Percentiles rank a stretch among this genome's conserved stretches.
These are phyloP conservation scores for Palythoa heliodiscus DNA, from an alignment of 92 coral and sea anemone genomes.

Conservation along the genomic window DNA sequence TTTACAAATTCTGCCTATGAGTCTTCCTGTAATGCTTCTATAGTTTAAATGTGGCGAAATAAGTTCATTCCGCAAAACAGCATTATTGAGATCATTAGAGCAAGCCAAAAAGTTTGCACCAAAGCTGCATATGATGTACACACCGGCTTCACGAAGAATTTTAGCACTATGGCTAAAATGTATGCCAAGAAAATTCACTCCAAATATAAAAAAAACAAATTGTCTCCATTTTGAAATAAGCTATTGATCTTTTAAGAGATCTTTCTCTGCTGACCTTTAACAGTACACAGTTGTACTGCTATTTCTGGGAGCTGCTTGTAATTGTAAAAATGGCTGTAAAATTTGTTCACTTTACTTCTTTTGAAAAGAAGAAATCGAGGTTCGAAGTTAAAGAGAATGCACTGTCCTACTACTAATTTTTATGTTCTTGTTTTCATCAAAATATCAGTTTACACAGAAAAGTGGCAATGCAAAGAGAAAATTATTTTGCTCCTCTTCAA, in stretches of 20 bases:
- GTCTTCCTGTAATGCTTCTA: slow-evolving; percentile 14
- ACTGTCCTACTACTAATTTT: neutral
- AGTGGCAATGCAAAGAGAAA: neutral
- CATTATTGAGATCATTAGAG: neutral
- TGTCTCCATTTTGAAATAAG: slow-evolving; percentile 9
- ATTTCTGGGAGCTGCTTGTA: slow-evolving; percentile 18
- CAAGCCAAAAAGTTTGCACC: slow-evolving; percentile 7
- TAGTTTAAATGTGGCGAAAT: slow-evolving; percentile 19
- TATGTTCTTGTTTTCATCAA: neutral
- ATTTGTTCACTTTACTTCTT: neutral
- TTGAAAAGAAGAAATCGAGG: neutral
- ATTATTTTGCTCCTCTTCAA: neutral
- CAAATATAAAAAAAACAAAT: slow-evolving; percentile 1
- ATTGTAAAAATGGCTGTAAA: neutral
- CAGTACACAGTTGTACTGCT: neutral
- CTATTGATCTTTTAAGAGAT: neutral
- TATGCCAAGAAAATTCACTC: slow-evolving; percentile 7
- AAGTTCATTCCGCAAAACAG: neutral
- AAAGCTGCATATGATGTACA: slow-evolving; percentile 5
- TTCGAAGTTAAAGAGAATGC: slow-evolving; percentile 3
- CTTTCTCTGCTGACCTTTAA: neutral
- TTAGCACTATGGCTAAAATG: slow-evolving; percentile 8
- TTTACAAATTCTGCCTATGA: neutral
- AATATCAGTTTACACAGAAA: neutral
- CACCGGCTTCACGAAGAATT: neutral